Base-by-base conservation (phyloP, 2,888 invertebrate genomes). In the Leptopilina drosophilae region DNA sequence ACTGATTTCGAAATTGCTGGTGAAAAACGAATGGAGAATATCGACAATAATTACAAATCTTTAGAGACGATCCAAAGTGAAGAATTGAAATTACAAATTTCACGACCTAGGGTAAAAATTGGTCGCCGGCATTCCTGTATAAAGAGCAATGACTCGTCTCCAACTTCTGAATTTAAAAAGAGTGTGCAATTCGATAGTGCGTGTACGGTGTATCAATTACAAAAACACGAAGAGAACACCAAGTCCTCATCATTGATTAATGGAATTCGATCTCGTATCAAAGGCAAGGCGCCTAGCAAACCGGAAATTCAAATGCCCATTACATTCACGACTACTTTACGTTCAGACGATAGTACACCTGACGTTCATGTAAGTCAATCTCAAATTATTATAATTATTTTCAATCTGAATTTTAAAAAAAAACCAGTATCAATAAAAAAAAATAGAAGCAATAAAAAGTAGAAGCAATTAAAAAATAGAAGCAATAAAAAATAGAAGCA, bases 101-200 rank as follows among this genome's bases (percentile, higher is more conserved):
- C 56, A 40, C 26, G 56, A 64, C 46, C 42, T 7, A 33, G 14
- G 64, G 49, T 49, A 4, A 49, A 9, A 49, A 49, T 49, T 49
- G 40, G 62, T 80, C 83, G 42, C 83, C 82, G 78, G 80, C 84
- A 84, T 26, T 85, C 87, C 33, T 85, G 85, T 77, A 82, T 86
- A 40, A 87, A 85, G 65, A 83, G 79, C n/a, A 82, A 69, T 64
- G 81, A 79, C 65, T 82, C 82, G 4, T 84, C 82, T 56, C 85
- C 85, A 5, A 85, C 82, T 26, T 56, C 76, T 15, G 85, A 86
- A 56, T 80, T 84, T 33, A 89, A 85, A 78, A 90, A 89, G 77
- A 87, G 87, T 64, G 89, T 90, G 83, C 87, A 89, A 81, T 89
- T 90, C 80, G 82, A 87, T 81, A 85, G 82, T 78, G 86, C 80